A percentile compares a stretch with the other conserved stretches of the same genome.
Conservation (phyloP, 1,140 invertebrate species). For the Ceratosolen fusciceps region DNA sequence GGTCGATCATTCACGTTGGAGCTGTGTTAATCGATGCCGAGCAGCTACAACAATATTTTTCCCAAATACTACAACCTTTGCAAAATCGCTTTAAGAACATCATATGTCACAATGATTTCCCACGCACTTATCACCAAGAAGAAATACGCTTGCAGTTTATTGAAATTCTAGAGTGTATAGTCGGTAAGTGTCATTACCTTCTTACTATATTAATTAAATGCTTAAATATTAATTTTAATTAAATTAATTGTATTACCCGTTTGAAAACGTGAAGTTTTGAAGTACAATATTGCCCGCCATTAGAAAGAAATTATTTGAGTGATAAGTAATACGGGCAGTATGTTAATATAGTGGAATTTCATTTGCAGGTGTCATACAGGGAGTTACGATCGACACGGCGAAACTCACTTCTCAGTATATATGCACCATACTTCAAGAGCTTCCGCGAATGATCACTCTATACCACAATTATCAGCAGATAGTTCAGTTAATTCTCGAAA, state of each 20-base stretch:
- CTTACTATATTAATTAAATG: background rate
- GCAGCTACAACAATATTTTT: constrained; percentile 68
- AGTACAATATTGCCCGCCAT: no score
- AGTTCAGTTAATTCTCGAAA: constrained; percentile 83
- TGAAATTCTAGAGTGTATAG: constrained; percentile 77
- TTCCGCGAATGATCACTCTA: constrained; percentile 78
- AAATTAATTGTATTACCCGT: background rate
- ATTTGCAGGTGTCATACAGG: constrained; percentile 74
- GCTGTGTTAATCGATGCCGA: constrained; percentile 62
- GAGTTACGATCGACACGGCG: constrained; percentile 74
- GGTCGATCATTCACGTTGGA: constrained; percentile 72
- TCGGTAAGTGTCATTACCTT: constrained; percentile 66
- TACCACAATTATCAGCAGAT: constrained; percentile 89
- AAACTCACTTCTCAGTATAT: constrained; percentile 78
- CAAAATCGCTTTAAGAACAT: constrained; percentile 75
- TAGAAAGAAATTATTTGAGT: no score
- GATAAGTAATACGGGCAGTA: no score
- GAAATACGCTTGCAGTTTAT: constrained; percentile 75
- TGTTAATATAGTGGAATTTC: no score
- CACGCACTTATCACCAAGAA: constrained; percentile 74
- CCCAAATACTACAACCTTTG: constrained; percentile 76
- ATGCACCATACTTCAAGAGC: constrained; percentile 76
- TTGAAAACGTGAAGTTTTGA: no score
- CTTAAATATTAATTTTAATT: background rate
- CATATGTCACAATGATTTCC: constrained; percentile 74